These are phyloP conservation scores for Salarias fasciatus DNA, from an alignment of 2,797 vertebrate genomes.

Conservation along the genomic window DNA sequence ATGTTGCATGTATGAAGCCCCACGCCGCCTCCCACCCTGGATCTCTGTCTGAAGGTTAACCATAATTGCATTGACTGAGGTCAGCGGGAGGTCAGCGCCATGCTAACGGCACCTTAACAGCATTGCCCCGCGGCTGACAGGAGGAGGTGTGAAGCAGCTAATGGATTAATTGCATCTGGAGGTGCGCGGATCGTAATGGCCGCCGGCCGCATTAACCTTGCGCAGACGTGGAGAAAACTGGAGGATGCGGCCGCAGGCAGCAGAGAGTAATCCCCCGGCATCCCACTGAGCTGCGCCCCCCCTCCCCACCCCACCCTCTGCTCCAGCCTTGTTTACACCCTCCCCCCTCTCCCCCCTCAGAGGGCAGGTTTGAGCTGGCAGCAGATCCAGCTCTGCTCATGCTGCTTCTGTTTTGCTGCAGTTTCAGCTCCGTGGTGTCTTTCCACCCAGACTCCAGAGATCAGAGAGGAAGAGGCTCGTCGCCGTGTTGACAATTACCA, in stretches of 20 bases:
- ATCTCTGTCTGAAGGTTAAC: constrained; percentile 48
- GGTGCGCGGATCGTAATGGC: constrained; percentile 4
- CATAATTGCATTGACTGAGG: constrained; percentile 47
- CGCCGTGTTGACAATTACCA: too few relatives aligned
- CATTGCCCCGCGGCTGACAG: constrained; percentile 41
- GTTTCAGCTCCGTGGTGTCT: constrained; percentile 34
- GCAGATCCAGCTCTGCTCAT: constrained; percentile 39
- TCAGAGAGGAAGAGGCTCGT: too few relatives aligned
- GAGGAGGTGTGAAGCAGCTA: constrained; percentile 34
- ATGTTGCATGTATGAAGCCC: constrained; percentile 10
- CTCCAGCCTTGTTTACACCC: constrained; percentile 35
- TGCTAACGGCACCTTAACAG: constrained; percentile 54
- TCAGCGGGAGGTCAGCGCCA: constrained; percentile 37
- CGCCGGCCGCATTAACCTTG: neutral
- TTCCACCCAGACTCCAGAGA: neutral
- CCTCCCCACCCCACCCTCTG: neutral
- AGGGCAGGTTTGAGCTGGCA: constrained; percentile 41
- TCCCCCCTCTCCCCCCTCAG: constrained; percentile 1
- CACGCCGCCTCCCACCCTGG: neutral
- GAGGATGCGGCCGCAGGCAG: constrained; percentile 14
- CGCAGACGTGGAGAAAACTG: constrained; percentile 10
- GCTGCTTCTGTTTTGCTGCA: constrained; percentile 47
- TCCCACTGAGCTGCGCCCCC: neutral
- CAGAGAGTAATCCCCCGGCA: neutral
- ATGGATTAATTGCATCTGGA: constrained; percentile 41